Conservation (phyloP, 2,888 invertebrate species). For the Caenorhabditis plicata region DNA sequence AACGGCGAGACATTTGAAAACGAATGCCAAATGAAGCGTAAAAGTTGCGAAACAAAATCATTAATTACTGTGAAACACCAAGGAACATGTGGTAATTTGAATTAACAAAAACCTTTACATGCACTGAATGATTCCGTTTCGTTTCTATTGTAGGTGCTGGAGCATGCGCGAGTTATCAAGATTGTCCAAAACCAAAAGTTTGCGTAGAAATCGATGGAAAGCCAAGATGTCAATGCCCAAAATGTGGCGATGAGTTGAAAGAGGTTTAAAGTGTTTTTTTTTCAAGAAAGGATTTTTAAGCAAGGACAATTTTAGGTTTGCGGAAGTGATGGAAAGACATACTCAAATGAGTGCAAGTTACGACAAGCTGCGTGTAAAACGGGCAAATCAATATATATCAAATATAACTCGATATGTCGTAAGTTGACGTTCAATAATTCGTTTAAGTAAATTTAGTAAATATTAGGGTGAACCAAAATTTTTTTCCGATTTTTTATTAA, state of each 20-base stretch:
- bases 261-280: conserved; percentile 23
- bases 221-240: conserved; percentile 77
- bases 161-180: conserved; percentile 41
- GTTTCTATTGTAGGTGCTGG: conserved; percentile 35
- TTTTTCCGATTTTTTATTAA: too few species aligned
- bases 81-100: conserved; percentile 69
- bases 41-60: conserved; percentile 67
- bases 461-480: too few species aligned
- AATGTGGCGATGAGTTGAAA: conserved; percentile 75
- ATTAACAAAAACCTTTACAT: neutral
- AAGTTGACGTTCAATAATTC: neutral
- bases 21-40: conserved; percentile 78
- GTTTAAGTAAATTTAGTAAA: neutral
- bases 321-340: conserved; percentile 69
- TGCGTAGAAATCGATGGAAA: conserved; percentile 37
- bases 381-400: conserved; percentile 76
- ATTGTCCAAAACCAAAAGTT: conserved; percentile 46
- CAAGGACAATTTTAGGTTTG: conserved; percentile 69
- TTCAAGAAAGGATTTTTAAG: conserved; percentile 1
- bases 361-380: conserved; percentile 78
- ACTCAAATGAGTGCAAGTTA: conserved; percentile 80
- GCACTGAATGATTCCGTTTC: too few species aligned
- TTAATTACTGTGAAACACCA: conserved; percentile 67
- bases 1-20: conserved; percentile 83
- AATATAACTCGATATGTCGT: conserved; percentile 83